Conservation (phyloP, 2,797 vertebrate species). For the Acanthornis magna region DNA sequence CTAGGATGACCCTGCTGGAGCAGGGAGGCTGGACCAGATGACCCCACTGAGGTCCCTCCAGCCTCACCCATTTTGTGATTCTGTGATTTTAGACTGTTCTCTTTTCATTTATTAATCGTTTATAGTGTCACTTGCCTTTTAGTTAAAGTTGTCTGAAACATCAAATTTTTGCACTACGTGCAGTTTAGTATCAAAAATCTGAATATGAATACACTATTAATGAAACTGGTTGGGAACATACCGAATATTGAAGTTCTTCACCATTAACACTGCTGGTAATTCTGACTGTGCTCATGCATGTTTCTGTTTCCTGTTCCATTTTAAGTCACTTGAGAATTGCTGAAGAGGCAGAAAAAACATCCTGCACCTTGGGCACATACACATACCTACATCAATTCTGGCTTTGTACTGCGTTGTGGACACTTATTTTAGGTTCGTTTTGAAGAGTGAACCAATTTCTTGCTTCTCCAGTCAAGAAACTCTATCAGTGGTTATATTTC, state of each 20-base stretch:
- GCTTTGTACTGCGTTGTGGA: no score
- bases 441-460: neutral
- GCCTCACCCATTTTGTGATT: neutral
- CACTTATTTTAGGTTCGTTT: neutral
- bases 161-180: neutral
- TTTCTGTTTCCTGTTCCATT: neutral
- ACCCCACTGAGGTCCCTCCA: neutral
- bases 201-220: neutral
- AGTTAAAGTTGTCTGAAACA: neutral
- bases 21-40: neutral
- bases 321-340: neutral
- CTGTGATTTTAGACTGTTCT: neutral
- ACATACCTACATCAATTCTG: neutral
- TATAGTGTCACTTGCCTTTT: neutral
- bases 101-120: neutral
- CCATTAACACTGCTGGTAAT: neutral
- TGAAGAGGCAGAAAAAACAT: neutral
- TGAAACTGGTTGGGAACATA: neutral
- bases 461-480: neutral
- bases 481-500: neutral
- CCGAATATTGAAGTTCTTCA: neutral
- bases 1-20: neutral
- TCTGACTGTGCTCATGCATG: neutral
- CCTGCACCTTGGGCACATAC: neutral
- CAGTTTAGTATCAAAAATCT: neutral